Conservation (phyloP, 2,113 vertebrate species). For the Dasyurus viverrinus region DNA sequence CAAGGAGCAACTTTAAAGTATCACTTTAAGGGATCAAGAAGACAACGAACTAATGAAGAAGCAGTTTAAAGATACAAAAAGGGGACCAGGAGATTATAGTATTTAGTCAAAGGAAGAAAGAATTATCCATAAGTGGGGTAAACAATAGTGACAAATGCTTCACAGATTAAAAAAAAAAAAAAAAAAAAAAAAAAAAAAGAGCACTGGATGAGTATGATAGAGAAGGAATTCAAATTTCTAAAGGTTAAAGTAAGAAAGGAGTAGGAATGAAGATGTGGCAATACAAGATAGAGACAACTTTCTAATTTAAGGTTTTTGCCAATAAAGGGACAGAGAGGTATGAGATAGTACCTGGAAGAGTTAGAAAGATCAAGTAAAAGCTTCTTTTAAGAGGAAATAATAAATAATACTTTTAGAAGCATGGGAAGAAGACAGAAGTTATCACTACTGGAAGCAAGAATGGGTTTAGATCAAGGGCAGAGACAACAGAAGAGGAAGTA, state of each 20-base stretch:
- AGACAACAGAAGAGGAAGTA: neutral
- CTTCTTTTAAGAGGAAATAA: neutral
- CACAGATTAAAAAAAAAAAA: neutral
- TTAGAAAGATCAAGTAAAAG: neutral
- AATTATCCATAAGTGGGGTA: neutral
- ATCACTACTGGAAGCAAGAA: neutral
- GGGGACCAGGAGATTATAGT: neutral
- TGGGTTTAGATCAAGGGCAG: neutral
- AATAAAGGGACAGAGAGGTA: neutral
- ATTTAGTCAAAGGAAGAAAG: neutral
- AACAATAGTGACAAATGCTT: neutral
- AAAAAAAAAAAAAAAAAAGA: neutral
- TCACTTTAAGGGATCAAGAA: neutral
- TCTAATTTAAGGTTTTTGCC: neutral
- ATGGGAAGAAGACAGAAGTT: neutral
- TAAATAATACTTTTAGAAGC: neutral
- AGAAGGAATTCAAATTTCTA: neutral
- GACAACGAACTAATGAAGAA: neutral
- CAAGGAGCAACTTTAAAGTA: neutral
- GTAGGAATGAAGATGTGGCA: neutral
- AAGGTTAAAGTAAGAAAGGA: neutral
- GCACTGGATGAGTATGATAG: neutral
- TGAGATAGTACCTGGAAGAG: neutral
- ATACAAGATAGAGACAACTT: neutral
- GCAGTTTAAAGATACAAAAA: neutral